Percentiles rank a stretch among this genome's conserved stretches.
phyloP scores from a whole-genome alignment of 2,797 vertebrate genomes.

The Pseudocheirus occidentalis region DNA sequence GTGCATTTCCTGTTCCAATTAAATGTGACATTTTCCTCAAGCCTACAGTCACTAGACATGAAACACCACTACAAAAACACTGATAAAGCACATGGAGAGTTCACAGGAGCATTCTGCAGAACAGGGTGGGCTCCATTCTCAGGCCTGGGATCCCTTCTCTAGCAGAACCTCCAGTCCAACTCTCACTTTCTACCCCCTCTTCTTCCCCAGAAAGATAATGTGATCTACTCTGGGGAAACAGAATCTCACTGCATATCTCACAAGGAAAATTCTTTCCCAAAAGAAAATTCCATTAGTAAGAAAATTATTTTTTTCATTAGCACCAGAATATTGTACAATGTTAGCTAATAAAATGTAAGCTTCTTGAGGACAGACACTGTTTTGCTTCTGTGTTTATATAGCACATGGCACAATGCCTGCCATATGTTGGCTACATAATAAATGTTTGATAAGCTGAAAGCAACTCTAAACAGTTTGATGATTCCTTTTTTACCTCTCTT shows the following conservation, averaged over 20 bases:
- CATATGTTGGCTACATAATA: background rate
- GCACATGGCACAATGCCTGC: background rate
- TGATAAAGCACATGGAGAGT: background rate
- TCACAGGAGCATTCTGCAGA: background rate
- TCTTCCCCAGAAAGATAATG: slow-evolving; percentile 4
- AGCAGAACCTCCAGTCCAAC: background rate
- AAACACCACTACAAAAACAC: background rate
- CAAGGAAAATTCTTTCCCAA: slow-evolving; percentile 30
- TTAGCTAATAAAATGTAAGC: background rate
- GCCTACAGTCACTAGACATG: slow-evolving; percentile 26
- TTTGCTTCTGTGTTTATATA: background rate
- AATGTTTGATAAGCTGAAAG: background rate
- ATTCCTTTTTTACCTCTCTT: background rate
- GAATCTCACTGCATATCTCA: background rate
- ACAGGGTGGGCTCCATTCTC: fast-evolving
- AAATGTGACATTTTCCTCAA: slow-evolving; percentile 8
- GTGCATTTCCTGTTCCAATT: slow-evolving; percentile 47
- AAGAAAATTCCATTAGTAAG: slow-evolving; percentile 35
- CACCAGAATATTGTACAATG: background rate
- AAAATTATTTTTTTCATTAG: slow-evolving; percentile 28
- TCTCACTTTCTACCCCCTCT: background rate
- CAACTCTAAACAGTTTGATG: background rate
- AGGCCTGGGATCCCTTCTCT: background rate
- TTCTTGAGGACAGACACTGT: background rate
- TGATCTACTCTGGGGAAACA: slow-evolving; percentile 3